Base-by-base conservation (phyloP, 2,888 invertebrate genomes). In the Patella pellucida region DNA sequence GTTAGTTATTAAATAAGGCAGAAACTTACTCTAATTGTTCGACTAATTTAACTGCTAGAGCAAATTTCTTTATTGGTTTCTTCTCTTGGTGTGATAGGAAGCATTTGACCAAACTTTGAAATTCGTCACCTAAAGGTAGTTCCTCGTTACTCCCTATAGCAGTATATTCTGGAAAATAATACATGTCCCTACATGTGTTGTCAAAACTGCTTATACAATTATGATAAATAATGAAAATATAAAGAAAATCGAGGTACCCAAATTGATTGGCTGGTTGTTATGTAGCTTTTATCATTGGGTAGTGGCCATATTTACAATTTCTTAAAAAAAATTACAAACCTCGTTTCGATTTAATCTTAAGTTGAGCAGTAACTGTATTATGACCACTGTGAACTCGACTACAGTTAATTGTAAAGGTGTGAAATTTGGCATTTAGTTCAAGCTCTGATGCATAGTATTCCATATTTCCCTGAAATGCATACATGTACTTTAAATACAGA, bases 321-420 rank as follows among this genome's bases (percentile, higher is more conserved):
- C 41, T n/a, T 9, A 41, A 41, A 7, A 56, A 52, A 52, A 19
- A 41, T 3, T 68, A 76, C 74, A 67, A 76, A 89, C 90, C 88
- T 87, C 89, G 79, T 79, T 91, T 90, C 68, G 79, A 83, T 76
- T 88, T 85, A 77, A 82, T 80, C 73, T 89, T 89, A n/a, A 90
- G 81, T 79, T 91, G 91, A 23, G 89, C 89, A n/a, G 83, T 83
- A 2, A 90, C 89, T 15, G 90, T 88, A 81, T 91, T 91, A 76
- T 87, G 87, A 11, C 91, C 91, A 23, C 89, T 88, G 76, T 90
- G 90, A 7, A 91, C 84, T 23, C 86, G 79, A 73, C 87, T 88
- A 78, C 87, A 86, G 78, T 91, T 90, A 56, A 82, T 85, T 51
- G 89, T 87, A 82, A 90, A 91, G 3, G 86, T 89, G 74, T 87